phyloP scores from a whole-genome alignment of 1,140 invertebrate species.

The Caenorhabditis briggsae region DNA sequence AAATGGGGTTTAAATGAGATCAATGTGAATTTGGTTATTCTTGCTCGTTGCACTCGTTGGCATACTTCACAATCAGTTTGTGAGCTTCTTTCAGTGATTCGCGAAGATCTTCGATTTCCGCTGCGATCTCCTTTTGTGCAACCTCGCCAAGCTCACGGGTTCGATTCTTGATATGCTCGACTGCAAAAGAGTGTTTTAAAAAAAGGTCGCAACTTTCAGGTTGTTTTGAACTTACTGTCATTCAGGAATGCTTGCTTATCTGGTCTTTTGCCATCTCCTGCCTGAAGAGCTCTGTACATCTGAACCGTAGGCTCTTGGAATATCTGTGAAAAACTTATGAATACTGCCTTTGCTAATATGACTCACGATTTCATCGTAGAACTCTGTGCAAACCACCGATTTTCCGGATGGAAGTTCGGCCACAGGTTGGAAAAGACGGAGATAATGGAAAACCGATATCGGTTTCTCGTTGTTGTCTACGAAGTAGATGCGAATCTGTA shows the following conservation, averaged over 20 bases:
- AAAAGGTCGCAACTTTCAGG: neutral
- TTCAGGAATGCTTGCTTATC: conserved; percentile 60
- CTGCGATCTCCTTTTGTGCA: conserved; percentile 66
- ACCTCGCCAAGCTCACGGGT: conserved; percentile 60
- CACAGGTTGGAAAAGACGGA: conserved; percentile 88
- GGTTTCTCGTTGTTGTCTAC: conserved; percentile 95
- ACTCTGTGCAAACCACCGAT: conserved; percentile 90
- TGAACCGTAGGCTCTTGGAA: conserved; percentile 93
- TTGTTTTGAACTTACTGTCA: conserved; percentile 69
- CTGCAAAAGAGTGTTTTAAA: conserved; percentile 59
- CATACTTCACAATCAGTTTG: conserved; percentile 65
- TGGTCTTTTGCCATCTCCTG: conserved; percentile 61
- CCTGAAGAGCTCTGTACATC: conserved; percentile 90
- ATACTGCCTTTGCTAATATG: conserved; percentile 10
- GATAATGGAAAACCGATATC: conserved; percentile 93
- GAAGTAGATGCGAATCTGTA: conserved; percentile 97
- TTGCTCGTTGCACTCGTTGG: conserved; percentile 33
- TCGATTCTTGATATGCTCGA: conserved; percentile 61
- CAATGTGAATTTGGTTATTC: neutral
- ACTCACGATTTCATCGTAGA: conserved; percentile 91
- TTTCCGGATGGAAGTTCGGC: conserved; percentile 81
- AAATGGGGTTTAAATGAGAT: neutral
- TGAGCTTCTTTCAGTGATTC: conserved; percentile 69
- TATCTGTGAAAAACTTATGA: conserved; percentile 79
- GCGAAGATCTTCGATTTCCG: conserved; percentile 72